Conservation (phyloP, 2,888 invertebrate species). For the Cataglyphis altisquamis region DNA sequence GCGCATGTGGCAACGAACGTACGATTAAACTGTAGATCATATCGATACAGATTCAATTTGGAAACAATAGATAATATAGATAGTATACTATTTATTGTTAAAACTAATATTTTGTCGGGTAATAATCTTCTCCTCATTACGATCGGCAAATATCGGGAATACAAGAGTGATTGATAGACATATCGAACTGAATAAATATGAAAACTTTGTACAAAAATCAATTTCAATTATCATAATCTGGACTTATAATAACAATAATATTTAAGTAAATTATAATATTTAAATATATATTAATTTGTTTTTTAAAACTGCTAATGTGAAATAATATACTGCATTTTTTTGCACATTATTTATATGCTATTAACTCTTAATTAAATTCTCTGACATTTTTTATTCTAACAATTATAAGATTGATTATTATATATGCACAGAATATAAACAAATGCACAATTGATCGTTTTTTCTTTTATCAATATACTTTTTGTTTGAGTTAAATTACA, state of each 20-base stretch:
- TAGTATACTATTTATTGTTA: slow-evolving; percentile 39
- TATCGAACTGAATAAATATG: slow-evolving; percentile 4
- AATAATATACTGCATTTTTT: neutral
- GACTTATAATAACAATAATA: neutral
- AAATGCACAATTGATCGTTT: neutral
- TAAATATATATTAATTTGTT: neutral
- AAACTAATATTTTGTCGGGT: slow-evolving; percentile 54
- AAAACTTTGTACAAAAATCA: slow-evolving; percentile 33
- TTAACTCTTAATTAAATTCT: neutral
- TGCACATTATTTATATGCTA: neutral
- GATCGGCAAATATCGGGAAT: slow-evolving; percentile 1
- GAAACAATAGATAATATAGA: slow-evolving; percentile 52
- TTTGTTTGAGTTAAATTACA: neutral
- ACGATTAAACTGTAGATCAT: slow-evolving; percentile 24
- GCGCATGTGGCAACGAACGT: slow-evolving; percentile 8
- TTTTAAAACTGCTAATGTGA: neutral
- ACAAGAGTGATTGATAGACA: slow-evolving; percentile 21
- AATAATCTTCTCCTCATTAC: slow-evolving; percentile 33
- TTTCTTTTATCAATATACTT: neutral
- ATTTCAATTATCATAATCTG: slow-evolving; percentile 16
- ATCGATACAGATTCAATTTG: slow-evolving; percentile 47
- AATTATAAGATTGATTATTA: neutral
- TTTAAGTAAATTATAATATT: neutral
- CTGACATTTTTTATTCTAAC: neutral
- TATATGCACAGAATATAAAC: neutral